These are phyloP conservation scores for Coregonus clupeaformis DNA, from an alignment of 2,113 vertebrate genomes.

Conservation along the genomic window DNA sequence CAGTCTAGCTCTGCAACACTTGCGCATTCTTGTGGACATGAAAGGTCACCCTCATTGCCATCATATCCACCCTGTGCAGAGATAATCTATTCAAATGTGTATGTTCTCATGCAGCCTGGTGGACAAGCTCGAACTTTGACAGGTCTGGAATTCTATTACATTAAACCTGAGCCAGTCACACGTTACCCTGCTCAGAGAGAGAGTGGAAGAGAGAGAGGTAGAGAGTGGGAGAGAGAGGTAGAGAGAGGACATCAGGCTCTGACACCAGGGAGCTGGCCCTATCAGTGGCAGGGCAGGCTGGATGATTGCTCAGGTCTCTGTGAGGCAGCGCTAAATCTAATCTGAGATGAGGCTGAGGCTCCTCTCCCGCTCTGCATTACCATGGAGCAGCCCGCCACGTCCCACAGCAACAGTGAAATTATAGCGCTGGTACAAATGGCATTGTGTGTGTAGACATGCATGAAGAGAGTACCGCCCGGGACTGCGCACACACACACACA, in stretches of 20 bases:
- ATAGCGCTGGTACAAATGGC: constrained; percentile 27
- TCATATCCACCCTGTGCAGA: constrained; percentile 40
- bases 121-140: constrained; percentile 58
- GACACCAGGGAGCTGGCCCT: constrained; percentile 48
- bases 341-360: constrained; percentile 45
- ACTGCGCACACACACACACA: no score
- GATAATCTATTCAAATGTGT: constrained; percentile 40
- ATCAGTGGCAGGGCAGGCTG: constrained; percentile 37
- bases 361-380: constrained; percentile 26
- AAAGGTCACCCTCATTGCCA: constrained; percentile 39
- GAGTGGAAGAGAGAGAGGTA: neutral
- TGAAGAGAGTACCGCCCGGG: constrained; percentile 26
- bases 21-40: constrained; percentile 42
- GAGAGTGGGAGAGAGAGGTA: constrained; percentile 1
- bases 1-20: constrained; percentile 17
- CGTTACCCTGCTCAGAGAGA: no score
- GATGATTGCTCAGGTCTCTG: constrained; percentile 60
- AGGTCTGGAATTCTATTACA: constrained; percentile 46
- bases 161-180: constrained; percentile 16
- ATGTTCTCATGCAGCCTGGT: constrained; percentile 41
- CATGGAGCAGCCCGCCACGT: neutral
- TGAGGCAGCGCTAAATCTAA: constrained; percentile 47
- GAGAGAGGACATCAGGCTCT: constrained; percentile 35
- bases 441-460: constrained; percentile 40
- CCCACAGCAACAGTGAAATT: constrained; percentile 21